Percentiles rank a stretch among this genome's conserved stretches.
Evolutionary conservation across 2,113 vertebrate species (phyloP).

Genomic region (Noturus placidus): DNA sequence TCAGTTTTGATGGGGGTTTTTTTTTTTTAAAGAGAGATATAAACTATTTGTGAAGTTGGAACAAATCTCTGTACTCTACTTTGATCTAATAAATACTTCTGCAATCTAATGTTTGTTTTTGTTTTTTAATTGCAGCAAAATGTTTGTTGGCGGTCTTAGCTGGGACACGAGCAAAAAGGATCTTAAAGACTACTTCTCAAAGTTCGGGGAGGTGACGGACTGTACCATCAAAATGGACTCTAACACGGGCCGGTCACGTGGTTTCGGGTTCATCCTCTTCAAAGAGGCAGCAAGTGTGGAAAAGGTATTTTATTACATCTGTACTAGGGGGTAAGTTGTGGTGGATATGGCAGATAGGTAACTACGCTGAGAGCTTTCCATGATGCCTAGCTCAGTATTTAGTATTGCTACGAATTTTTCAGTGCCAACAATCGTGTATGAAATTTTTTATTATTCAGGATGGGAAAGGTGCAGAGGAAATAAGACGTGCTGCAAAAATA

Average conservation of each 20-base stretch:
- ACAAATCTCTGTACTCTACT: too few species aligned
- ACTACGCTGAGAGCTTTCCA: neutral
- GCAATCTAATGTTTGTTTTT: neutral
- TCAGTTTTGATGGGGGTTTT: too few species aligned
- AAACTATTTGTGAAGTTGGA: too few species aligned
- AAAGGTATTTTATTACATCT: constrained; percentile 54
- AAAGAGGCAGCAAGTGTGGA: constrained; percentile 93
- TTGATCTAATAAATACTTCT: neutral
- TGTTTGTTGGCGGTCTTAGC: constrained; percentile 98
- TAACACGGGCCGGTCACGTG: constrained; percentile 93
- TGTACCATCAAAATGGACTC: constrained; percentile 99
- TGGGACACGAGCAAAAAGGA: constrained; percentile 99
- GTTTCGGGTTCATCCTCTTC: constrained; percentile 98
- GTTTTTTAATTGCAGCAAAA: constrained; percentile 78
- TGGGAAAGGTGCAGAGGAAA: neutral
- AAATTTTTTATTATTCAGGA: neutral
- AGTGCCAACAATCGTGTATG: neutral
- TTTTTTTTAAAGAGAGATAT: too few species aligned
- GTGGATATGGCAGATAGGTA: neutral
- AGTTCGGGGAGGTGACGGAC: constrained; percentile 95
- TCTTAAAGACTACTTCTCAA: constrained; percentile 98
- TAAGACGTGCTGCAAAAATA: neutral
- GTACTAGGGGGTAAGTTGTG: neutral
- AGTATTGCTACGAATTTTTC: neutral
- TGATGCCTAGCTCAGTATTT: neutral